Conservation (phyloP, 2,113 vertebrate genomes). For the Ptilorrhoa leucosticta region DNA sequence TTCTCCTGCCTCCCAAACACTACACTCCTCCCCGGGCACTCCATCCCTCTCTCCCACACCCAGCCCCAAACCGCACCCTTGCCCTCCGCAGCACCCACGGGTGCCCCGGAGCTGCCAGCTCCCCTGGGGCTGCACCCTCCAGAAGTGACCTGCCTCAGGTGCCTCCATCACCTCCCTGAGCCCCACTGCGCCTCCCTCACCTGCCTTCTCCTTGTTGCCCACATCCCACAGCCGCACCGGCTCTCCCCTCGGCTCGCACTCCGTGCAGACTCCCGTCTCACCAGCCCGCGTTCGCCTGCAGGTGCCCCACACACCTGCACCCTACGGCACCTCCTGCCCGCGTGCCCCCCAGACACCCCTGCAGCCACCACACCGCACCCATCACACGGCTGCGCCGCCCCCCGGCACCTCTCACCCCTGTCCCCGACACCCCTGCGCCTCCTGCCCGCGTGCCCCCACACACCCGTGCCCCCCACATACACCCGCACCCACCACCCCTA, state of each 20-base stretch:
- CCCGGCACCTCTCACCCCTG: background rate
- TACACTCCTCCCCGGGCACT: fast-evolving
- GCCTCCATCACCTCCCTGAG: background rate
- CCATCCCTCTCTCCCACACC: too few relatives aligned
- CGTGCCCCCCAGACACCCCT: background rate
- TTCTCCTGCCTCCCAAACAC: background rate
- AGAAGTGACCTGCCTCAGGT: background rate
- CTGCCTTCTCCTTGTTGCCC: background rate
- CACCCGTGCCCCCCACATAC: background rate
- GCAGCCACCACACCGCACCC: background rate
- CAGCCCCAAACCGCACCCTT: background rate
- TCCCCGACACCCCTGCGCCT: background rate
- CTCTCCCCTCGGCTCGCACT: too few relatives aligned
- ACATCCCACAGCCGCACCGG: too few relatives aligned
- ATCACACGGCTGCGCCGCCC: background rate
- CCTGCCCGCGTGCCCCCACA: background rate
- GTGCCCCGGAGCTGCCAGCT: background rate
- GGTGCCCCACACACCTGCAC: background rate
- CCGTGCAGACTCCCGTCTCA: background rate
- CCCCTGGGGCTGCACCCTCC: background rate
- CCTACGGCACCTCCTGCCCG: background rate
- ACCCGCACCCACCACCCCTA: background rate
- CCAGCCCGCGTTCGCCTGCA: background rate
- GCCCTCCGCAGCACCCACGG: background rate
- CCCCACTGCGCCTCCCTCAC: background rate